These are phyloP conservation scores for Carpatolechia fugitivella DNA, from an alignment of 2,888 invertebrate genomes.

Conservation along the genomic window DNA sequence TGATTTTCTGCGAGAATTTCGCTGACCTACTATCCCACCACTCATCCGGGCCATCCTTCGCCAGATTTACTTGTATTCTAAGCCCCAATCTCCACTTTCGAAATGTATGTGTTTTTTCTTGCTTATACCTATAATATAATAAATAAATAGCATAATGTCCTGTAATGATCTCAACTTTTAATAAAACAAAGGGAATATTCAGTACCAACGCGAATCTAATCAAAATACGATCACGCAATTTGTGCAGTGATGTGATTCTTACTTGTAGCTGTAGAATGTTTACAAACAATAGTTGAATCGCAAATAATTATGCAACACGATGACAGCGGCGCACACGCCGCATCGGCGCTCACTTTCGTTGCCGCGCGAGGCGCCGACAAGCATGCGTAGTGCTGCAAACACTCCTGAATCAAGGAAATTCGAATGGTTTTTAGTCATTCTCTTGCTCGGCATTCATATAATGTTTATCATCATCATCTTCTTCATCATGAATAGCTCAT, in stretches of 20 bases:
- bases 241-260: constrained; percentile 48
- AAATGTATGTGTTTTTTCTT: not conserved
- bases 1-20: constrained; percentile 43
- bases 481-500: too few relatives aligned
- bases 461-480: too few relatives aligned
- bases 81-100: not conserved
- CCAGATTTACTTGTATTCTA: constrained; percentile 25
- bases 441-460: too few relatives aligned
- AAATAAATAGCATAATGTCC: not conserved
- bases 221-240: constrained; percentile 64
- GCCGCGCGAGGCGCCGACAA: constrained; percentile 38
- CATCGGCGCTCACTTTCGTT: constrained; percentile 71
- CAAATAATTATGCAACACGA: constrained; percentile 73
- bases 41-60: constrained; percentile 44
- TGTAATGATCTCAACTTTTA: constrained; percentile 1
- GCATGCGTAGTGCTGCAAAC: constrained; percentile 28
- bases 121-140: not conserved
- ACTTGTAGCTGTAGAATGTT: constrained; percentile 66
- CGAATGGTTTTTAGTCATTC: too few relatives aligned
- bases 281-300: constrained; percentile 74
- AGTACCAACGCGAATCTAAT: constrained; percentile 39
- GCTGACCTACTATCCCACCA: constrained; percentile 46
- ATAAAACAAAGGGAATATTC: constrained; percentile 11
- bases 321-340: constrained; percentile 58
- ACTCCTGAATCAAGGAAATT: not conserved